phyloP scores from a whole-genome alignment of 92 coral and sea anemone species.

The Paragorgia papillata region DNA sequence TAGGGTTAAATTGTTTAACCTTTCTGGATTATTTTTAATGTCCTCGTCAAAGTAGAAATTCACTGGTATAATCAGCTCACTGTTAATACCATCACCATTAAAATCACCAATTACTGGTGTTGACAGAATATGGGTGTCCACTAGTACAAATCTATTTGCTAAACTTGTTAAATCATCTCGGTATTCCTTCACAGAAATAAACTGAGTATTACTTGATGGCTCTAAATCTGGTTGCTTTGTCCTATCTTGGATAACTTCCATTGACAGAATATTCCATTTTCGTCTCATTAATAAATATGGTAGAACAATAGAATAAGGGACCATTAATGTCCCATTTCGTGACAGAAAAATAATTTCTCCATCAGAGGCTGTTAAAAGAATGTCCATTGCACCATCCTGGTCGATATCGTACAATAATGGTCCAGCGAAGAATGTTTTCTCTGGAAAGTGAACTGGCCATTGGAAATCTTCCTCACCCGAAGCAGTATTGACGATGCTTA shows the following conservation, averaged over 20 bases:
- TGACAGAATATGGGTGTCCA: conserved; percentile 88
- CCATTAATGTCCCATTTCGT: conserved; percentile 69
- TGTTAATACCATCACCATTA: conserved; percentile 74
- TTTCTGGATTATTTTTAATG: neutral
- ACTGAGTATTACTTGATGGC: conserved; percentile 13
- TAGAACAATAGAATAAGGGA: conserved; percentile 47
- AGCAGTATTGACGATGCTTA: conserved; percentile 72
- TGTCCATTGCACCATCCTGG: conserved; percentile 83
- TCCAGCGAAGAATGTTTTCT: conserved; percentile 72
- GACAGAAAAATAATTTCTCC: conserved; percentile 67
- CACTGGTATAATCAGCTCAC: conserved; percentile 77
- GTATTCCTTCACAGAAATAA: conserved; percentile 16
- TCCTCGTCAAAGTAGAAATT: conserved; percentile 86
- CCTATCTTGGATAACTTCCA: neutral
- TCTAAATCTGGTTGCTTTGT: neutral
- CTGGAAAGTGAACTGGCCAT: conserved; percentile 80
- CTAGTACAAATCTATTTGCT: conserved; percentile 51
- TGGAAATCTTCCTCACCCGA: conserved; percentile 74
- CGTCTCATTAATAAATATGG: conserved; percentile 24
- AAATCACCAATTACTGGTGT: conserved; percentile 92
- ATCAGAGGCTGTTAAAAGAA: conserved; percentile 70
- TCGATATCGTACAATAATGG: conserved; percentile 88
- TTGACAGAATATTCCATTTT: conserved; percentile 12
- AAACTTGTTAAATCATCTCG: neutral
- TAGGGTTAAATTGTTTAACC: conserved; percentile 13